Conservation (phyloP, 2,113 vertebrate species). For the Rattus norvegicus region GRCr8 NC_086024.1:92510501-92511000, state of each 20-base stretch:
- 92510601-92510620: neutral
- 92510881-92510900: neutral
- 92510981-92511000: neutral
- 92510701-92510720: neutral
- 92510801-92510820: neutral
- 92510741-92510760: neutral
- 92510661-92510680: neutral
- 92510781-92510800: constrained; percentile 1
- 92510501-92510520: neutral
- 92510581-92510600: neutral
- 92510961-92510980: neutral
- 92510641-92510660: neutral
- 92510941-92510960: neutral
- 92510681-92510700: neutral
- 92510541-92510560: neutral
- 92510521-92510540: neutral
- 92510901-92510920: neutral
- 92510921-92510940: constrained; percentile 6
- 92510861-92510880: constrained; percentile 34
- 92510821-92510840: neutral
- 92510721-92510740: neutral
- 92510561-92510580: neutral
- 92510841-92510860: neutral
- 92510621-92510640: neutral
- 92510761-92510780: neutral